Conservation (phyloP, 2,113 vertebrate species). For the Cichladusa arquata region DNA sequence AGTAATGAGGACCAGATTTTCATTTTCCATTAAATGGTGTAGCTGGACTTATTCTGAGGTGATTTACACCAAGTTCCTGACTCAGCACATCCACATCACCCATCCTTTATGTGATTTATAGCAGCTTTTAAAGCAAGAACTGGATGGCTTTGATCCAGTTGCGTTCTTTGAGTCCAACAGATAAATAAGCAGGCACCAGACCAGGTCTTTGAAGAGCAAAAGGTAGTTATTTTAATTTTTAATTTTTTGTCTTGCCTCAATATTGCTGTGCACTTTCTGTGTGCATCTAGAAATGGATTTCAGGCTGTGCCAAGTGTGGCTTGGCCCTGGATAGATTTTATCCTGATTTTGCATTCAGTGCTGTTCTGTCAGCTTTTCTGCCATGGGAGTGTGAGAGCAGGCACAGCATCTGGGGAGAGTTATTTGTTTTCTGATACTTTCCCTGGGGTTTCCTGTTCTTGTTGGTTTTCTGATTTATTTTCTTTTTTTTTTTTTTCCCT, state of each 20-base stretch:
- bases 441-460: background rate
- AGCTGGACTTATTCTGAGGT: background rate
- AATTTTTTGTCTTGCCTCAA: background rate
- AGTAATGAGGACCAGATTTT: background rate
- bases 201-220: background rate
- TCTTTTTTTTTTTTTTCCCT: background rate
- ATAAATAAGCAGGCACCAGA: conserved; percentile 29
- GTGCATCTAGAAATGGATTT: background rate
- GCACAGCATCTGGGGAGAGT: background rate
- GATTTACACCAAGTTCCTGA: conserved; percentile 18
- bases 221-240: background rate
- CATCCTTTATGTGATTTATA: conserved; percentile 21
- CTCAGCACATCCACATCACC: background rate
- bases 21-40: background rate
- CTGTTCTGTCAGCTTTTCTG: background rate
- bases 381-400: background rate
- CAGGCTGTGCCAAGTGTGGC: background rate
- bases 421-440: conserved; percentile 12
- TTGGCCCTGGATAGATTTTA: background rate
- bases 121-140: conserved; percentile 2
- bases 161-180: conserved; percentile 3
- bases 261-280: background rate
- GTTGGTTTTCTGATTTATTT: background rate
- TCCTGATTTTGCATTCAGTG: background rate
- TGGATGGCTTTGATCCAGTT: conserved; percentile 4